Percentiles rank a stretch among this genome's conserved stretches.
These are phyloP conservation scores for Galerucella calmariensis DNA, from an alignment of 2,888 invertebrate genomes.

Conservation along the genomic window DNA sequence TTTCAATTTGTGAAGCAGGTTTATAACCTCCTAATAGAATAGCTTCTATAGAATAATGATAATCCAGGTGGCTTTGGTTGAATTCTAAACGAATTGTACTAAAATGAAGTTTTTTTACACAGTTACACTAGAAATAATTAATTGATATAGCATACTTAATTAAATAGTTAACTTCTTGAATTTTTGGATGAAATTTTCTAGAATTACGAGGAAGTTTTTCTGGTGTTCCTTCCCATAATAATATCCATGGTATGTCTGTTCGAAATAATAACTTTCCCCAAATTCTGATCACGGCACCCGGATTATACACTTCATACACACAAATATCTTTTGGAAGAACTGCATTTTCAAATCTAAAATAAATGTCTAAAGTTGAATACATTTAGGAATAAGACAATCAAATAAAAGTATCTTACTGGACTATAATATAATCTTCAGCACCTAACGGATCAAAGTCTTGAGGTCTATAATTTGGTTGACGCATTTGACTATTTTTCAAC, in stretches of 20 bases:
- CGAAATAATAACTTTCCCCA: conserved; percentile 71
- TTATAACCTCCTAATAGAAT: conserved; percentile 77
- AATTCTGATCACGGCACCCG: conserved; percentile 83
- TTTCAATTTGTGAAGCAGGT: conserved; percentile 53
- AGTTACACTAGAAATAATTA: neutral
- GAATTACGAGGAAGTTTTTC: conserved; percentile 70
- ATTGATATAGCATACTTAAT: conserved; percentile 55
- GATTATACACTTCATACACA: conserved; percentile 88
- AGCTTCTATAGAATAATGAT: conserved; percentile 90
- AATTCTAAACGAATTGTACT: conserved; percentile 87
- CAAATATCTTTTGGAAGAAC: conserved; percentile 78
- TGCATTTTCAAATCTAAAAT: conserved; percentile 71
- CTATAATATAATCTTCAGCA: conserved; percentile 80
- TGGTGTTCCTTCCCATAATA: conserved; percentile 82
- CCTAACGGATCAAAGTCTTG: conserved; percentile 75
- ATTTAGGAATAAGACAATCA: neutral
- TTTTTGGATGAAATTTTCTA: conserved; percentile 81
- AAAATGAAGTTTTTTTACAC: conserved; percentile 48
- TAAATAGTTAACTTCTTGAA: conserved; percentile 69
- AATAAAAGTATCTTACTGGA: conserved; percentile 67
- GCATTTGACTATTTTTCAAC: conserved; percentile 85
- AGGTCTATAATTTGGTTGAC: conserved; percentile 76
- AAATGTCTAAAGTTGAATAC: conserved; percentile 5
- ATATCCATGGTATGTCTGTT: conserved; percentile 71
- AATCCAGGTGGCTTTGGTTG: conserved; percentile 81